Conservation (phyloP, 2,113 vertebrate genomes). For the Entomyzon cyanotis region DNA sequence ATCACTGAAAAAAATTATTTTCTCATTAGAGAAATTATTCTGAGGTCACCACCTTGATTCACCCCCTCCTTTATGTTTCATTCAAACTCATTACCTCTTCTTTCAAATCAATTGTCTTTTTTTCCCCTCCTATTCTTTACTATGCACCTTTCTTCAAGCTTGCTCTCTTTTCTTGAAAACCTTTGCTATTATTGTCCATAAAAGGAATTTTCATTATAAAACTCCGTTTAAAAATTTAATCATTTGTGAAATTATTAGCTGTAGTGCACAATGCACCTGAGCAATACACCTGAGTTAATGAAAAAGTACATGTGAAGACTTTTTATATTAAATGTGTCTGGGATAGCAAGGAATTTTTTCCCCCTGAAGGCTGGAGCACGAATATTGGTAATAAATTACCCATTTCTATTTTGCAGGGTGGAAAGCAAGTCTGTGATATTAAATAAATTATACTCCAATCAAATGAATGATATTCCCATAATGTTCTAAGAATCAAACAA, state of each 20-base stretch:
- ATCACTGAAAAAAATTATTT: not conserved
- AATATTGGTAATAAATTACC: not conserved
- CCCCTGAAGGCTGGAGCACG: not conserved
- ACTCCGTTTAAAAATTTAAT: not conserved
- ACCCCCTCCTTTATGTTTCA: not conserved
- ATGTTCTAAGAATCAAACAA: not conserved
- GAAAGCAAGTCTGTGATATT: not conserved
- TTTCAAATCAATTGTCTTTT: not conserved
- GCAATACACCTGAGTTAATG: not conserved
- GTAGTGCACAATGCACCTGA: not conserved
- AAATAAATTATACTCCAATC: not conserved
- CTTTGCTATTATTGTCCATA: not conserved
- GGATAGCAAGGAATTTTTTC: not conserved
- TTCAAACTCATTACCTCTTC: not conserved
- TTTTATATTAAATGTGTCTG: not conserved
- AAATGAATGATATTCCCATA: not conserved
- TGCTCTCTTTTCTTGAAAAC: not conserved
- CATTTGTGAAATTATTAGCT: not conserved
- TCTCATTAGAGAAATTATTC: not conserved
- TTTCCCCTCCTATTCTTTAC: not conserved
- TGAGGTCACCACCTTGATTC: not conserved
- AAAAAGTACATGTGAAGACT: not conserved
- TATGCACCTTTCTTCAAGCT: not conserved
- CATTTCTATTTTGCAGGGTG: not conserved
- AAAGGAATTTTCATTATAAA: not conserved